Evolutionary conservation across 2,797 vertebrate species (phyloP).

Genomic region (Psittacula derbiana): DNA sequence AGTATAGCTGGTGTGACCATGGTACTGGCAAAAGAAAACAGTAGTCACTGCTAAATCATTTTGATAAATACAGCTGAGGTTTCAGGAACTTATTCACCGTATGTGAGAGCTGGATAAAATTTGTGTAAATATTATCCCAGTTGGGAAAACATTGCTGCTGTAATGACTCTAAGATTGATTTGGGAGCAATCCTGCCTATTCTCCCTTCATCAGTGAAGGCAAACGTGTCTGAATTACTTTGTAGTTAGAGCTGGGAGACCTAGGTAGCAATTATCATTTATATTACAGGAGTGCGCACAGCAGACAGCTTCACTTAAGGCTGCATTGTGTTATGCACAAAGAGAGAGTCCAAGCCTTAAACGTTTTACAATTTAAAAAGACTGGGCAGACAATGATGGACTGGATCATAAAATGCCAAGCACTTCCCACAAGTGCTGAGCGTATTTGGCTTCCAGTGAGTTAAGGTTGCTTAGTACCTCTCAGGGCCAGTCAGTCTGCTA

Average conservation of each 20-base stretch:
- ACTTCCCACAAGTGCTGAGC: background rate
- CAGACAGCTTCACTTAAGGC: background rate
- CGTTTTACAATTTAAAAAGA: background rate
- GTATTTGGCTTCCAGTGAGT: background rate
- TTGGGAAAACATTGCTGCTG: rapidly evolving
- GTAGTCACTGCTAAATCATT: background rate
- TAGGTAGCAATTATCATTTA: background rate
- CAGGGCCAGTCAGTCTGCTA: background rate
- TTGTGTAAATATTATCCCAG: background rate
- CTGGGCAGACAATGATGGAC: background rate
- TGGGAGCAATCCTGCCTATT: background rate
- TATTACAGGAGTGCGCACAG: background rate
- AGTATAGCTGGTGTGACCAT: background rate
- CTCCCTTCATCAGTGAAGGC: background rate
- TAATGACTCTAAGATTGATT: background rate
- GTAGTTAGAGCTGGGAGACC: background rate
- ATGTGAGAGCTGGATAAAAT: background rate
- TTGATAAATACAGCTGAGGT: background rate
- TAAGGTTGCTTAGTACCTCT: background rate
- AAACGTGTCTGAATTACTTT: background rate
- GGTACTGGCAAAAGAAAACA: background rate
- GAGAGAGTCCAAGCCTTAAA: background rate
- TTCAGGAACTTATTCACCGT: background rate
- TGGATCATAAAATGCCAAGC: background rate
- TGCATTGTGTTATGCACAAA: background rate